Percentiles rank a stretch among this genome's conserved stretches.
phyloP scores from a whole-genome alignment of 2,888 invertebrate genomes.

The Hyppa rectilinea region DNA sequence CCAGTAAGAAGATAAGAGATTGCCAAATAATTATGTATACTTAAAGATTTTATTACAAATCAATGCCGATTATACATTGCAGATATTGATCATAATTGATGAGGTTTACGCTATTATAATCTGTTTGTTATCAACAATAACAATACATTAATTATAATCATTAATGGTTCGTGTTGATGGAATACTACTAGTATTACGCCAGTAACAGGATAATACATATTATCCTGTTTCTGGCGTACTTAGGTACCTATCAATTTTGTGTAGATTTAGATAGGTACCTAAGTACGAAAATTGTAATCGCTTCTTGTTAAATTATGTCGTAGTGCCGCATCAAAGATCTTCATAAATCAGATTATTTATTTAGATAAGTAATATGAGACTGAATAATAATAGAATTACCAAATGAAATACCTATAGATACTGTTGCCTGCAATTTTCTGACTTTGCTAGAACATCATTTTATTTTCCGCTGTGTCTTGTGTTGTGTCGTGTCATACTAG shows the following conservation, averaged over 20 bases:
- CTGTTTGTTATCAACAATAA: conserved; percentile 56
- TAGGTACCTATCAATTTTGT: conserved; percentile 12
- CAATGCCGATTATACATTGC: conserved; percentile 70
- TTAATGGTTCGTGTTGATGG: conserved; percentile 10
- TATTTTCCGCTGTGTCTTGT: no score
- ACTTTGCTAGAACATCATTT: no score
- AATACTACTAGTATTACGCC: conserved; percentile 35
- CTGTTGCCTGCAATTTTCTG: background rate
- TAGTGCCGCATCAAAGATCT: conserved; percentile 15
- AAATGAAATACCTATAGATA: background rate
- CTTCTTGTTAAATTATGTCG: conserved; percentile 22
- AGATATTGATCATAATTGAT: conserved; percentile 78
- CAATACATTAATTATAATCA: conserved; percentile 38
- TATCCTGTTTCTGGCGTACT: no score
- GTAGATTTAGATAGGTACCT: background rate
- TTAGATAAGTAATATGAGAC: background rate
- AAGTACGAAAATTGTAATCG: conserved; percentile 28
- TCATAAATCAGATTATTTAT: conserved; percentile 8
- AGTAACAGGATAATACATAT: no score
- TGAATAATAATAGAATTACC: background rate
- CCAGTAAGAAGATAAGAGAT: conserved; percentile 69
- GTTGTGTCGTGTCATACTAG: no score
- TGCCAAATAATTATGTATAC: conserved; percentile 67
- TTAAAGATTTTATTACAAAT: conserved; percentile 71
- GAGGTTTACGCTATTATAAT: conserved; percentile 68